Conservation (phyloP, 2,113 vertebrate species). For the Nothobranchius furzeri region DNA sequence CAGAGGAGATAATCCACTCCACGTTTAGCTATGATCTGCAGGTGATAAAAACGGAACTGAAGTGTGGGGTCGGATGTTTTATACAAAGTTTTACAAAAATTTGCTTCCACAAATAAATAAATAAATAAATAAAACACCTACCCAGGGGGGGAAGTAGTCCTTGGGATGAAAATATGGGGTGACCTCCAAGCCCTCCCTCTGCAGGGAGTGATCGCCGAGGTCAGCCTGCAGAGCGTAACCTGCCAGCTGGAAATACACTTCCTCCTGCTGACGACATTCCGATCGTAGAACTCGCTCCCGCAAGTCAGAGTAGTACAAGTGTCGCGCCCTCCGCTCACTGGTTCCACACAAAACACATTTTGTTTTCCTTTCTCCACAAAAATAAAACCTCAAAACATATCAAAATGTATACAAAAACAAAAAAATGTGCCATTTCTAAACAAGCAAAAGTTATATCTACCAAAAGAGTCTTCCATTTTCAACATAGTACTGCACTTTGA, state of each 20-base stretch:
- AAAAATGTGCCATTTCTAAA: neutral
- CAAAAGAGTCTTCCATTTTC: slow-evolving; percentile 88
- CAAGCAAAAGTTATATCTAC: slow-evolving; percentile 62
- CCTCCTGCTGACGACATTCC: slow-evolving; percentile 86
- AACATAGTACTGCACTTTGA: slow-evolving; percentile 89
- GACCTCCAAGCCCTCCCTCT: slow-evolving; percentile 54
- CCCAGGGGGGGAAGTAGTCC: slow-evolving; percentile 90
- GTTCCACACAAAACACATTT: slow-evolving; percentile 1
- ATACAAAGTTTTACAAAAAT: neutral
- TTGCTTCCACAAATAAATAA: neutral
- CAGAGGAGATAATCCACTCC: slow-evolving; percentile 85
- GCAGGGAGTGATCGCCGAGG: slow-evolving; percentile 79
- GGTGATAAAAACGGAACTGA: neutral
- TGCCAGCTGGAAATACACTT: slow-evolving; percentile 90
- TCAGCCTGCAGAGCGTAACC: slow-evolving; percentile 88
- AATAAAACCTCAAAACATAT: neutral
- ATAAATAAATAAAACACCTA: slow-evolving; percentile 62
- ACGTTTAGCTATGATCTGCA: slow-evolving; percentile 86
- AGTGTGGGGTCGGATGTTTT: neutral
- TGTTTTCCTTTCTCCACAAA: neutral
- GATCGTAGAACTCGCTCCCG: slow-evolving; percentile 87
- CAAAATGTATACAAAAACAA: neutral
- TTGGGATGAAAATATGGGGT: slow-evolving; percentile 86
- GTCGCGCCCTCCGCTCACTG: slow-evolving; percentile 84
- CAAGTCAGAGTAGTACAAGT: slow-evolving; percentile 87